These are phyloP conservation scores for Rhipidura dahli DNA, from an alignment of 2,113 vertebrate genomes.

Conservation along the genomic window DNA sequence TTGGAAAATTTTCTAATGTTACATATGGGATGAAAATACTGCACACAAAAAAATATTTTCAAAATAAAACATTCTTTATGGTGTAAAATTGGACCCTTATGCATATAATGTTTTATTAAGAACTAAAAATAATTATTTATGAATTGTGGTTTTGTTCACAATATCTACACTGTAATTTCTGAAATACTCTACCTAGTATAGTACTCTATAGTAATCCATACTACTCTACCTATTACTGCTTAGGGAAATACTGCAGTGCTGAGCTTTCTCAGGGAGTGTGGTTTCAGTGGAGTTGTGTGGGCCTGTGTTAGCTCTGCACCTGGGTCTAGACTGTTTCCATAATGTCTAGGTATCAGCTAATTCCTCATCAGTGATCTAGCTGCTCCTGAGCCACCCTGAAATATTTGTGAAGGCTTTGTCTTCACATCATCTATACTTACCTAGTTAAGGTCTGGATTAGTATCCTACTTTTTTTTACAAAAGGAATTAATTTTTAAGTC, in stretches of 20 bases:
- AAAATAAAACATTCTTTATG: not conserved
- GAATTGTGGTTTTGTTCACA: not conserved
- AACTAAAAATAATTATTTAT: not conserved
- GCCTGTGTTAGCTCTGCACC: not conserved
- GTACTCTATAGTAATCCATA: too few species aligned
- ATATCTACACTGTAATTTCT: not conserved
- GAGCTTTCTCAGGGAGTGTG: not conserved
- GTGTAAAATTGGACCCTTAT: not conserved
- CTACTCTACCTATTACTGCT: not conserved
- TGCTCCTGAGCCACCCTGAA: not conserved
- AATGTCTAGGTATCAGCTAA: not conserved
- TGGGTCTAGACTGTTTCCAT: not conserved
- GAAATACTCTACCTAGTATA: not conserved
- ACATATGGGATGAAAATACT: not conserved
- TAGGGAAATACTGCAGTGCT: not conserved
- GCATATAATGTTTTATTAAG: not conserved
- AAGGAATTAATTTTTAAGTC: not conserved
- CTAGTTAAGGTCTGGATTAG: not conserved
- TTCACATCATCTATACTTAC: not conserved
- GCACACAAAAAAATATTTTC: not conserved
- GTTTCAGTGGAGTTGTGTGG: not conserved
- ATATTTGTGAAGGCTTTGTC: not conserved
- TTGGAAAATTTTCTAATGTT: not conserved
- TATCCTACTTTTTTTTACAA: not conserved
- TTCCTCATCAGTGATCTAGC: not conserved